These are phyloP conservation scores for Fregata magnificens DNA, from an alignment of 2,113 vertebrate species.

Conservation along the genomic window DNA sequence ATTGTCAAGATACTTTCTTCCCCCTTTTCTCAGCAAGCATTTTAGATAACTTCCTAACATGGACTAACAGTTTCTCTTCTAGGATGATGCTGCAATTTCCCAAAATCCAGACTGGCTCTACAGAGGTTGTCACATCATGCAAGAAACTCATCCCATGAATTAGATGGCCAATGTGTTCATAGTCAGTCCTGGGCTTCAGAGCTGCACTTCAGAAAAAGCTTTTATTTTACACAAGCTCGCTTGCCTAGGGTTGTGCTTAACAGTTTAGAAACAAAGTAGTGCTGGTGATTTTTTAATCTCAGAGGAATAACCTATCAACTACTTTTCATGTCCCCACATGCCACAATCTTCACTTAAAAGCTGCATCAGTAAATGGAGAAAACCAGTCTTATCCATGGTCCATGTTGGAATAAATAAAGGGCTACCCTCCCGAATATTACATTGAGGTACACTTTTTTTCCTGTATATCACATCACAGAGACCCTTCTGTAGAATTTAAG, in stretches of 20 bases:
- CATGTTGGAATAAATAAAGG: background rate
- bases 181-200: background rate
- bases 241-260: background rate
- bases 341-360: background rate
- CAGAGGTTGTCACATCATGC: background rate
- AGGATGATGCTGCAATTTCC: background rate
- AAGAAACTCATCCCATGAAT: background rate
- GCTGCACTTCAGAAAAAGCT: background rate
- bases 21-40: background rate
- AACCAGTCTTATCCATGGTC: background rate
- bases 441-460: background rate
- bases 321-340: background rate
- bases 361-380: background rate
- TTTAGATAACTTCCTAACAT: background rate
- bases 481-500: background rate
- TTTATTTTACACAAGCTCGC: background rate
- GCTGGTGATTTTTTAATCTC: background rate
- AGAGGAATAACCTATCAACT: background rate
- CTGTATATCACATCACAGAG: background rate
- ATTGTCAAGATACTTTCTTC: background rate
- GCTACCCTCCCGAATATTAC: background rate
- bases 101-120: background rate
- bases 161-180: background rate
- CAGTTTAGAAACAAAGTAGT: background rate
- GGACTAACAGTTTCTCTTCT: background rate